Evolutionary conservation across 2,797 vertebrate species (phyloP).

Genomic region (Pseudochaenichthys georgianus): DNA sequence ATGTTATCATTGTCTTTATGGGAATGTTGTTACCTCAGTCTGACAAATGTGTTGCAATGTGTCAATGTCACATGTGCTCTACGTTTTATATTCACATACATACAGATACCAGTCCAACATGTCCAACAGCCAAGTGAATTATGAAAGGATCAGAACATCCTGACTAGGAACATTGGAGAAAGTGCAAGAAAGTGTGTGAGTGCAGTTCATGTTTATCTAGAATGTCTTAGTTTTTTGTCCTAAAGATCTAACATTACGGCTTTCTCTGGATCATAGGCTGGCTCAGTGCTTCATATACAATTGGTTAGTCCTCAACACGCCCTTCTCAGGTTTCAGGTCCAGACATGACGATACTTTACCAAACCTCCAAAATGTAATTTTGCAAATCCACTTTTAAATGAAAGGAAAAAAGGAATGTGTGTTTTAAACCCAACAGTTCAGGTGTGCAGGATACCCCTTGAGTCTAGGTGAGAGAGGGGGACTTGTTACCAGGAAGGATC

Average conservation of each 20-base stretch:
- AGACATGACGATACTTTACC: neutral
- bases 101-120: too few relatives aligned
- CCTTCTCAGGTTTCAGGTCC: conserved; percentile 4
- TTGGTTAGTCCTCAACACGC: neutral
- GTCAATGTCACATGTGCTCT: too few relatives aligned
- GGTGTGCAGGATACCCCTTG: neutral
- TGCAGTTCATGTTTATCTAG: neutral
- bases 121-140: neutral
- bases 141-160: neutral
- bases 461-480: neutral
- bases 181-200: neutral
- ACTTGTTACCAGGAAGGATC: neutral
- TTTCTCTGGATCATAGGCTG: neutral
- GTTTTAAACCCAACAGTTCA: neutral
- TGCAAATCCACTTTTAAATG: neutral
- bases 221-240: neutral
- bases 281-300: neutral
- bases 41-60: neutral
- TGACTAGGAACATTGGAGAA: neutral
- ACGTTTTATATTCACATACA: too few relatives aligned
- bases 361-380: neutral
- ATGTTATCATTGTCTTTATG: neutral
- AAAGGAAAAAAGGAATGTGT: neutral
- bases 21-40: neutral
- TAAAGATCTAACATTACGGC: neutral